A percentile compares a stretch with the other conserved stretches of the same genome.
Conservation (phyloP, 2,888 invertebrate genomes). For the Clistopyga incitator region DNA sequence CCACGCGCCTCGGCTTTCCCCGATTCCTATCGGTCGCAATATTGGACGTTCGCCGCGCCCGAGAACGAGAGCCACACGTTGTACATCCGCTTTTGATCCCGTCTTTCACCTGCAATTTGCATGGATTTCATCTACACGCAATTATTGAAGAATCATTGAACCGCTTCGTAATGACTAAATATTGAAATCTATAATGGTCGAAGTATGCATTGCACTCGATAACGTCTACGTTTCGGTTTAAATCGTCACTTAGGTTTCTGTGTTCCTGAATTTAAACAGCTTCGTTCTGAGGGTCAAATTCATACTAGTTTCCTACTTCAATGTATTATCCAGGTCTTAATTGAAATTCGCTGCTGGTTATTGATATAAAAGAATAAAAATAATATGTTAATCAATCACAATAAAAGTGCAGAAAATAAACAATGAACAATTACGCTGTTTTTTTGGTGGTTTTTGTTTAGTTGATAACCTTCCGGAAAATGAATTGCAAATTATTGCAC, state of each 20-base stretch:
- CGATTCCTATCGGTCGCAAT: constrained; percentile 67
- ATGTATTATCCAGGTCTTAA: no score
- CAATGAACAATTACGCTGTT: no score
- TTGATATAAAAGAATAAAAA: no score
- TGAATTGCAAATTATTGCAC: no score
- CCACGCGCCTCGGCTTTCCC: constrained; percentile 72
- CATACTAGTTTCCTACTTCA: neutral
- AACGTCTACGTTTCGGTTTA: neutral
- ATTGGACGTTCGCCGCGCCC: constrained; percentile 61
- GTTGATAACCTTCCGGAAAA: no score
- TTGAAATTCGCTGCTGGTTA: no score
- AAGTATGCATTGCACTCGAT: neutral
- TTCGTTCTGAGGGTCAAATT: neutral
- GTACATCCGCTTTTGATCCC: constrained; percentile 22
- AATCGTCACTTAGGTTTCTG: neutral
- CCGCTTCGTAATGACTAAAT: neutral
- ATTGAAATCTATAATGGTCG: neutral
- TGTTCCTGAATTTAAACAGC: neutral
- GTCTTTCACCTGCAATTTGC: constrained; percentile 39
- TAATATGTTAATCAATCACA: no score
- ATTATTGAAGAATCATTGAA: constrained; percentile 4
- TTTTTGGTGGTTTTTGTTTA: no score
- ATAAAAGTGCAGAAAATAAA: no score
- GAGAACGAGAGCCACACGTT: neutral
- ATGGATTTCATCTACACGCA: constrained; percentile 9